Base-by-base conservation (phyloP, 2,797 vertebrate genomes). In the Peromyscus eremicus region DNA sequence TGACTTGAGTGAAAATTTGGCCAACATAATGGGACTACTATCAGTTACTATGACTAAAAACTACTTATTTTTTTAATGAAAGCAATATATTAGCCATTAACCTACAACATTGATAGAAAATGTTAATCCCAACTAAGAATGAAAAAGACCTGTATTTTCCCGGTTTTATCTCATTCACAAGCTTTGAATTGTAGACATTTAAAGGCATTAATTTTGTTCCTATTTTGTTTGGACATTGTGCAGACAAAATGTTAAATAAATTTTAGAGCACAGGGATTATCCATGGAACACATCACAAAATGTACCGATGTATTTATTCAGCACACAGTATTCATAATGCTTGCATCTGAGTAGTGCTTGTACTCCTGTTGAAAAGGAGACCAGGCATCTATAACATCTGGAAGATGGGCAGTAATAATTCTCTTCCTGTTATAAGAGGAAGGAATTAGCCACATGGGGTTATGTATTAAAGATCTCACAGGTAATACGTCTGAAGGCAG, bases 91-190 rank as follows among this genome's bases (percentile, higher is more conserved):
- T 92, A 94, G n/a, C 21, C 9, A 55, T 64, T 92, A 91, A 12
- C 10, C 6, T 94, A 76, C 6, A 79, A 52, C 37, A 64, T 43
- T 29, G 27, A 17, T 70, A 89, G 60, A 82, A 86, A 83, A 52
- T 68, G 80, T 52, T 85, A 62, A 88, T 77, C 84, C 19, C 7
- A 94, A 6, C 23, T 71, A 29, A 12, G 16, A 94, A 85, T 62
- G 6, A 94, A 94, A 91, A 12, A 57, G 13, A 95, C 25, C 62
- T 77, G 49, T 92, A 76, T 80, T 94, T 96, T 84, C 11, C 13
- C 64, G 13, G 2, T 40, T 77, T 11, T 87, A 5, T 81, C 46
- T 85, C 46, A 82, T 4, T 68, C 34, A 86, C 17, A 32, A 71
- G 40, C 37, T 95, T 83, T 76, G 68, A 94, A 93, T 92, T 60